Evolutionary conservation across 2,888 invertebrate species (phyloP), one percentile per base, ranked within the genome.

Genomic region (Dasypolia templi): DNA sequence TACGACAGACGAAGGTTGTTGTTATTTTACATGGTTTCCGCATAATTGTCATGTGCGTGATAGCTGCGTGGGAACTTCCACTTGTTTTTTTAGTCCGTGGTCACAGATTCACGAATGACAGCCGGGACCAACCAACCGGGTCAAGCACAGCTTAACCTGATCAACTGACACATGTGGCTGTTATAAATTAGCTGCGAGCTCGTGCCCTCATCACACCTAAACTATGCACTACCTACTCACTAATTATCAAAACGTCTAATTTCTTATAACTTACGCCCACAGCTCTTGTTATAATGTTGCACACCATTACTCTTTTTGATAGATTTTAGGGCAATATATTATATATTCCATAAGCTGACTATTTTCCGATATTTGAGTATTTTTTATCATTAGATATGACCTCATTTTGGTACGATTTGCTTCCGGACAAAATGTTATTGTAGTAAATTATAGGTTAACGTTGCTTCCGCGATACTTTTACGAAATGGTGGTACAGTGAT

Each of bases 251-350:
- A 39, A 39, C 7, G 39, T 39, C 9, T 9, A 19, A 49, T 56
- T 51, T 29, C 84, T 76, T 70, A 2, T 69, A 51, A 59, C 26
- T 81, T 86, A 42, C 22, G 9, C 79, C 86, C 76, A 12, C 70
- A 58, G 19, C 75, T 77, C 70, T 53, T 69, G 56, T 65, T 78
- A 72, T 79, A 80, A 77, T 86, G 65, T 79, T 66, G 35, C 71
- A 62, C 67, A 77, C 83, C 84, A 88, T 88, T 88, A 87, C 85
- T 88, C 89, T 87, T 89, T 81, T 83, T 88, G 89, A 89, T 89
- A 85, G 88, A 88, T 88, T 87, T 84, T 83, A 67, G 78, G 79
- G 64, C 81, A 79, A 87, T 89, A 73, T 82, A 82, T 86, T 87
- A 83, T 79, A 63, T 88, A 76, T 81, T 82, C 78, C 82, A 87